Base-by-base conservation (phyloP, 2,888 invertebrate species). In the Dicyrtoma fusca region DNA sequence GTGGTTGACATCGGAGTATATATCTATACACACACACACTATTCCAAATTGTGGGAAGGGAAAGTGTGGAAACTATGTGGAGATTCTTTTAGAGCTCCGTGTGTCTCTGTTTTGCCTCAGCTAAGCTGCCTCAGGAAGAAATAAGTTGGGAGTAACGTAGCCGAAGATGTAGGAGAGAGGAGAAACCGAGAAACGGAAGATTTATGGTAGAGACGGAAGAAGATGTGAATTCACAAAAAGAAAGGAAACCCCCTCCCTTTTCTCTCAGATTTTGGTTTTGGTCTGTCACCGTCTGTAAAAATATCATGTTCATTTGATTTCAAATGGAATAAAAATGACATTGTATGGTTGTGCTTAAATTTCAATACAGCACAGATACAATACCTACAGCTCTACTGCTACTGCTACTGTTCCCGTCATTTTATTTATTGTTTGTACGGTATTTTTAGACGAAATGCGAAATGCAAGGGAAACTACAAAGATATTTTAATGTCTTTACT, bases 191-290 rank as follows among this genome's bases (percentile, higher is more conserved):
- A 17, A 11, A 42, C 11, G 44, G 21, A 65, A 65, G 65, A 65
- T 65, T 65, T 65, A 65, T 65, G 47, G 49, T 51, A 23, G 49
- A 65, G 65, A 65, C 49, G 51, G 65, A 26, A 65, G 65, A 26
- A 65, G 65, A 65, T 65, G 65, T 65, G 65, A 47, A 65, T 65
- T 25, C 65, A 65, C 51, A 65, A 65, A 25, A 65, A 51, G 65
- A 25, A 64, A 47, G 23, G 23, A 64, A 64, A 45, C 64, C 25
- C 64, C 23, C 26, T 47, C 25, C 64, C 23, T 34, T 47, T 65
- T 49, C 65, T 65, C 26, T 65, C 64, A 51, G 49, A 25, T 64
- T 49, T 25, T 25, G 26, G 11, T 49, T 51, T 64, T 51, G 14
- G 34, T 23, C 49, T 64, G 49, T 64, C 64, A 61, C 49, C 34